Base-by-base conservation (phyloP, 2,888 invertebrate genomes). In the Peribatodes rhomboidaria region DNA sequence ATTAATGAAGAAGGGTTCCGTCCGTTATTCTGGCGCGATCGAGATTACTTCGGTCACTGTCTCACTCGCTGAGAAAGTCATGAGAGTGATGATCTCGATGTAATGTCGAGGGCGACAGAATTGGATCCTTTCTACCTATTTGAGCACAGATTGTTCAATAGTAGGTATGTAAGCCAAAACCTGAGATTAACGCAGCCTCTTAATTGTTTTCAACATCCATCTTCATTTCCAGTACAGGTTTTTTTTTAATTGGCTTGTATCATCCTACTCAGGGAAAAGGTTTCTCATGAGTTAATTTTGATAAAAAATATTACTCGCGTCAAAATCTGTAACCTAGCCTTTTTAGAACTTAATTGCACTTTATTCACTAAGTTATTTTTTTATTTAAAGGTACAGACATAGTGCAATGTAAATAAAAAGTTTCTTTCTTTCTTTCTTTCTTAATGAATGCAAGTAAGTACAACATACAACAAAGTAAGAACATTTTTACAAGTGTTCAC, bases 1-100 rank as follows among this genome's bases (percentile, higher is more conserved):
- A 88, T 88, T 88, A 84, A 88, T 86, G 83, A 79, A 72, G 66
- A 61, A 69, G 55, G 58, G 42, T 46, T 68, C 61, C 59, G 33
- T 60, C n/a, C 59, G 27, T 27, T 27, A 27, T 4, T 27, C 2
- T 27, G 3, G 6, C 27, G 27, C n/a, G n/a, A n/a, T 27, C 27
- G n/a, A n/a, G n/a, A 27, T 6, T 27, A 4, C 27, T 27, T 27
- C 27, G 27, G 27, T 27, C 27, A 27, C 3, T 6, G 27, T 27
- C 27, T 27, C 27, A 4, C 27, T 27, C 27, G 27, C 27, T 6
- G 6, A 6, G 27, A 27, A 27, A 4, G 6, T 27, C 27, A 27
- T 27, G 27, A 27, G 27, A 27, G 6, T 4, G 27, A 27, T 27
- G 2, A 4, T 27, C 27, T 27, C 6, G 27, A 27, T 2, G 6